These are phyloP conservation scores for Cephus rjabovi DNA, from an alignment of 2,888 invertebrate genomes.

Conservation along the genomic window DNA sequence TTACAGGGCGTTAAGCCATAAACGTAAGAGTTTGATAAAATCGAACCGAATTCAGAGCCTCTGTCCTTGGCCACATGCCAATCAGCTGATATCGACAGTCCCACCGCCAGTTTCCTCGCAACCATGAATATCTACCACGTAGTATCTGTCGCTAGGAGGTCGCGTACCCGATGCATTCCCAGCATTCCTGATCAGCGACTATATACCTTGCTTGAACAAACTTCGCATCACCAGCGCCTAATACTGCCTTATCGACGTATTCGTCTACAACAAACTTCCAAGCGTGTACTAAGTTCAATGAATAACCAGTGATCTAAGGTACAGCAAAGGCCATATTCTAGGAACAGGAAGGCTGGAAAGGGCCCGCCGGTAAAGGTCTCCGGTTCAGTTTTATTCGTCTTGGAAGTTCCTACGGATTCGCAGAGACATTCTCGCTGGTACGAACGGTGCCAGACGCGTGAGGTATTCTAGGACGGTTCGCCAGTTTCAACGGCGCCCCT, in stretches of 20 bases:
- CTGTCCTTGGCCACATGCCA: slow-evolving; percentile 19
- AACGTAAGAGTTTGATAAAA: not conserved
- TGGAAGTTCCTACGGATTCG: not conserved
- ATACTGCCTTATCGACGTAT: slow-evolving; percentile 6
- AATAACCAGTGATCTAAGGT: not conserved
- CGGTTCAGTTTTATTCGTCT: not conserved
- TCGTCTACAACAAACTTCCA: not conserved
- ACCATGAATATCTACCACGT: slow-evolving; percentile 4
- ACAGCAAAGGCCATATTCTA: not conserved
- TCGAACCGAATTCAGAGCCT: slow-evolving; percentile 9
- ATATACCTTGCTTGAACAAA: slow-evolving; percentile 24
- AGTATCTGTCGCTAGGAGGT: slow-evolving; percentile 15
- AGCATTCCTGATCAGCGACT: slow-evolving; percentile 32
- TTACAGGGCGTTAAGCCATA: not conserved
- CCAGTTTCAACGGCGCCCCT: slow-evolving; percentile 52
- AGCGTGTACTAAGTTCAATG: not conserved
- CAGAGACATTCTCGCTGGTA: slow-evolving; percentile 5
- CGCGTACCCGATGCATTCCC: slow-evolving; percentile 23
- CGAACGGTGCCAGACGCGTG: slow-evolving; percentile 36
- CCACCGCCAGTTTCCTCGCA: not conserved
- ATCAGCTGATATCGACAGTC: slow-evolving; percentile 19
- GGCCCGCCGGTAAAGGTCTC: not conserved
- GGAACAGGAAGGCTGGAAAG: not conserved
- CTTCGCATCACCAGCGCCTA: slow-evolving; percentile 12
- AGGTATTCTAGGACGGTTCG: slow-evolving; percentile 59